These are phyloP conservation scores for Atopsyche davidsoni DNA, from an alignment of 1,140 invertebrate genomes.

Conservation along the genomic window DNA sequence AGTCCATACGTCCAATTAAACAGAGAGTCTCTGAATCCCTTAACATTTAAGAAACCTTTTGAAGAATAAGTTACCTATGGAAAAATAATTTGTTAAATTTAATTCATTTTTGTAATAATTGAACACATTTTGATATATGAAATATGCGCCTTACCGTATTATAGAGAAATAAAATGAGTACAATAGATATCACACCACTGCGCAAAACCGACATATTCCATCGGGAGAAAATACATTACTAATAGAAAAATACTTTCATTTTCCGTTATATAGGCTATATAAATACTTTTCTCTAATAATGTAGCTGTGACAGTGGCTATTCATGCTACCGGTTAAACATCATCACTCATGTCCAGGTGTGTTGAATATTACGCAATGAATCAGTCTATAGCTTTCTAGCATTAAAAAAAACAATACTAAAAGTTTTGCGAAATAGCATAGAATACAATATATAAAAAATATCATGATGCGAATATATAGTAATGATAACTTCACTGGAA, in stretches of 20 bases:
- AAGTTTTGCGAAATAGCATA: too few relatives aligned
- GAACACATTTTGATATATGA: not conserved
- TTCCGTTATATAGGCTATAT: conserved; percentile 5
- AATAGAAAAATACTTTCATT: conserved; percentile 4
- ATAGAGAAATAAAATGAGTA: conserved; percentile 11
- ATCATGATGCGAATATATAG: too few relatives aligned
- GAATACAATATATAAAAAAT: too few relatives aligned
- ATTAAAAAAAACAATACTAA: too few relatives aligned
- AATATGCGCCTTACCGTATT: conserved; percentile 1
- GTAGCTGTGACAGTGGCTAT: not conserved
- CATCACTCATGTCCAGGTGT: too few relatives aligned
- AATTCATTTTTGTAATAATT: not conserved
- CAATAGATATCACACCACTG: conserved; percentile 4
- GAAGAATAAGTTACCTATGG: not conserved
- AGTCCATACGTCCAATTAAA: conserved; percentile 17
- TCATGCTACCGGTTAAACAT: not conserved
- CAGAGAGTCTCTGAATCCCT: conserved; percentile 17
- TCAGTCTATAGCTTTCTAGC: too few relatives aligned
- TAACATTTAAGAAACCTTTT: conserved; percentile 12
- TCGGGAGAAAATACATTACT: conserved; percentile 14
- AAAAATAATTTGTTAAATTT: conserved; percentile 7
- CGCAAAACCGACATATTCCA: conserved; percentile 22
- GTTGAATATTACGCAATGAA: too few relatives aligned
- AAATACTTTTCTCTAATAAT: not conserved
- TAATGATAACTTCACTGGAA: too few relatives aligned